Percentiles rank a stretch among this genome's conserved stretches.
Evolutionary conservation across 2,113 vertebrate genomes (phyloP).

Genomic region (Colinus virginianus): DNA sequence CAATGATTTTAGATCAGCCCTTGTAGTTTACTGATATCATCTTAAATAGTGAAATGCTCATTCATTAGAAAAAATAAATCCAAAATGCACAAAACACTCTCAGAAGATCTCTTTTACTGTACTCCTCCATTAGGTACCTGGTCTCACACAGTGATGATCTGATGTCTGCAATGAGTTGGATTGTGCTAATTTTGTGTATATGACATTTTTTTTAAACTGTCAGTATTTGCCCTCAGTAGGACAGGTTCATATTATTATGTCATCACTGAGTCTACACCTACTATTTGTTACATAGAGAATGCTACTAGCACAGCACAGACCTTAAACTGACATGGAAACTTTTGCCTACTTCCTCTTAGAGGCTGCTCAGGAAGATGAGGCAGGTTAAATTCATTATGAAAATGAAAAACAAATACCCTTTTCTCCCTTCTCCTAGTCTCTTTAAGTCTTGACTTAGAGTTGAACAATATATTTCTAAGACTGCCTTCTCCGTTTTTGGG

Average conservation of each 20-base stretch:
- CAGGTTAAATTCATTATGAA: background rate
- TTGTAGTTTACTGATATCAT: background rate
- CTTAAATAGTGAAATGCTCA: background rate
- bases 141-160: background rate
- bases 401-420: background rate
- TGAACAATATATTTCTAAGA: background rate
- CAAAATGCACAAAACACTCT: background rate
- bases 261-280: background rate
- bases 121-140: background rate
- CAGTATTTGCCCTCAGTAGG: background rate
- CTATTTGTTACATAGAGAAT: background rate
- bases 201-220: background rate
- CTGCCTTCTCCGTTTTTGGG: background rate
- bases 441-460: background rate
- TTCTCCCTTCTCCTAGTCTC: background rate
- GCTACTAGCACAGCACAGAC: background rate
- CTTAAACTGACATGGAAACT: background rate
- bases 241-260: background rate
- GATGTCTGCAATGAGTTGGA: background rate
- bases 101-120: background rate
- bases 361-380: background rate
- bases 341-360: background rate
- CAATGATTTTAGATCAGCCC: background rate
- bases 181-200: background rate
- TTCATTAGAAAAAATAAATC: background rate